Conservation (phyloP, 2,797 vertebrate species). For the Myiotriccus ornatus region DNA sequence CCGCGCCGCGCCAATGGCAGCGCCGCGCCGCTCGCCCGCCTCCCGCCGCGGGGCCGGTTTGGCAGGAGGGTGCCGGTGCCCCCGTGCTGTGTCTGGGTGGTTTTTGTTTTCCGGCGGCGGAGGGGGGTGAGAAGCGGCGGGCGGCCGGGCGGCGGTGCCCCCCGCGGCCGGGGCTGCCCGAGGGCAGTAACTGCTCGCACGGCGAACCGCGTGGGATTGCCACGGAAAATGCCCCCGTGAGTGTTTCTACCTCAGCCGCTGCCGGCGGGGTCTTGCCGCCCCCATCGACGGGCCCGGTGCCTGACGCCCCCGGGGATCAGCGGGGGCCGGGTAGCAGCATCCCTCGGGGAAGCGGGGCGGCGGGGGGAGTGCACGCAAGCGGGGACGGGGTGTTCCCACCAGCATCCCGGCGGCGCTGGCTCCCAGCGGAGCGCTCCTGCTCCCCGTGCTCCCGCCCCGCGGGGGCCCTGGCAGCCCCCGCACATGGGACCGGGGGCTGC, state of each 20-base stretch:
- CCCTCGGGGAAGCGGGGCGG: neutral
- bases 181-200: neutral
- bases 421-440: neutral
- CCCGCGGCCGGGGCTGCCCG: neutral
- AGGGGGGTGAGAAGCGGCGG: neutral
- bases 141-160: neutral
- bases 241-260: neutral
- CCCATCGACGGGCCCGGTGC: neutral
- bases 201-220: neutral
- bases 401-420: neutral
- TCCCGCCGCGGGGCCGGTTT: constrained; percentile 64
- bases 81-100: neutral
- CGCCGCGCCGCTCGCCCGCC: neutral
- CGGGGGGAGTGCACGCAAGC: no score
- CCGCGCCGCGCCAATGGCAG: constrained; percentile 75
- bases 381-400: neutral
- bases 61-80: constrained; percentile 68
- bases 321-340: neutral
- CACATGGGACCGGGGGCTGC: neutral
- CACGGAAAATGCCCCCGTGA: neutral
- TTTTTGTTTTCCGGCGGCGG: neutral
- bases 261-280: neutral
- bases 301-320: neutral
- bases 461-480: neutral
- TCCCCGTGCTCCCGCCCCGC: neutral